Conservation (phyloP, 2,113 vertebrate species). For the Struthio camelus region DNA sequence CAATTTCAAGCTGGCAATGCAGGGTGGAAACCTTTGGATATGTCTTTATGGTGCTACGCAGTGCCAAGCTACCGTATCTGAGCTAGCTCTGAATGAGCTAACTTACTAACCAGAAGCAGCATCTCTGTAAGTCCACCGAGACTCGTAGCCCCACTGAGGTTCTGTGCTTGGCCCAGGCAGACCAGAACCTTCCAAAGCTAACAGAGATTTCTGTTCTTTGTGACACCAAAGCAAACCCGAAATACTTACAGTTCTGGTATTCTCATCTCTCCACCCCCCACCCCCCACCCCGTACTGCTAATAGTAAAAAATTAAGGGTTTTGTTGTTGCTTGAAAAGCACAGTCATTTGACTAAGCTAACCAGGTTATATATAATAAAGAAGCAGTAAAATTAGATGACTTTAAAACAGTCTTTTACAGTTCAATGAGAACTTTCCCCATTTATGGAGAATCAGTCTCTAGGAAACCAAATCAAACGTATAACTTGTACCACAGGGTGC, state of each 20-base stretch:
- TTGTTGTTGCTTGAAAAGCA: background rate
- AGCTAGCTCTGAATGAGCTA: background rate
- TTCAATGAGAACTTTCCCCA: background rate
- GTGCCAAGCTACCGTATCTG: background rate
- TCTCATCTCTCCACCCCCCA: background rate
- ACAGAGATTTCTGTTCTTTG: background rate
- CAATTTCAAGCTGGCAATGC: background rate
- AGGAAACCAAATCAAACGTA: background rate
- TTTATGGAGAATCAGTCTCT: background rate
- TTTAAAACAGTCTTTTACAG: background rate
- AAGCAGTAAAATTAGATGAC: background rate
- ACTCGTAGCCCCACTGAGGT: background rate
- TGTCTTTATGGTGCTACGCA: background rate
- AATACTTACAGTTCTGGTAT: background rate
- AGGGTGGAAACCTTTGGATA: background rate
- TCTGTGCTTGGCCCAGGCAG: background rate
- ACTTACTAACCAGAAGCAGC: background rate
- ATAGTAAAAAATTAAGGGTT: background rate
- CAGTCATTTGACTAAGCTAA: background rate
- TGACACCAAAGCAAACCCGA: background rate
- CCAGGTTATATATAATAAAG: background rate
- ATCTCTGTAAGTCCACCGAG: background rate
- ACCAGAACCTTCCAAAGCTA: background rate
- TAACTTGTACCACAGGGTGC: background rate
- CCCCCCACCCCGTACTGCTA: background rate